A percentile compares a stretch with the other conserved stretches of the same genome.
phyloP scores from a whole-genome alignment of 1,140 invertebrate species.

The Lutraria rhynchaena region DNA sequence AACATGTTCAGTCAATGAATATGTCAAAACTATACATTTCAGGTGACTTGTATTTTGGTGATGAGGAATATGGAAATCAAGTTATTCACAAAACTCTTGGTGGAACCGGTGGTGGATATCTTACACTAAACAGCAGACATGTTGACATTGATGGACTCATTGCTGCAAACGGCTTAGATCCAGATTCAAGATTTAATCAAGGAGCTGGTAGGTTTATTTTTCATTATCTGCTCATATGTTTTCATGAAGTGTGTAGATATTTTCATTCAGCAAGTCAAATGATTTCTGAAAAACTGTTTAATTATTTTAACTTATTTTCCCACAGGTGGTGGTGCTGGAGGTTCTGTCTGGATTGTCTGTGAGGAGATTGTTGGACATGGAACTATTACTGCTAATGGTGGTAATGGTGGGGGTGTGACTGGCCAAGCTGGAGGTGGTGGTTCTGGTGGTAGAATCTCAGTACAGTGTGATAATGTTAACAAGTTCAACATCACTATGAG shows the following conservation, averaged over 20 bases:
- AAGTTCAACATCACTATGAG: conserved; percentile 72
- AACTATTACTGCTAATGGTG: conserved; percentile 67
- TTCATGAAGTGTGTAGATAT: too few relatives aligned
- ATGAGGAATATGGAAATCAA: conserved; percentile 64
- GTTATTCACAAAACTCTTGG: conserved; percentile 66
- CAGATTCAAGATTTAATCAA: conserved; percentile 58
- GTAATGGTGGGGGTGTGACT: conserved; percentile 54
- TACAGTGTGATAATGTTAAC: conserved; percentile 67
- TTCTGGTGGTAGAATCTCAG: conserved; percentile 71
- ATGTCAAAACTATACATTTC: too few relatives aligned
- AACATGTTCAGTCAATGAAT: too few relatives aligned
- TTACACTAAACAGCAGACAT: conserved; percentile 66
- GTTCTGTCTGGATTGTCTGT: conserved; percentile 75
- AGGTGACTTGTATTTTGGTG: conserved; percentile 70
- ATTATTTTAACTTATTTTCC: too few relatives aligned
- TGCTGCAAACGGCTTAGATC: conserved; percentile 63
- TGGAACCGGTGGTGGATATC: conserved; percentile 68
- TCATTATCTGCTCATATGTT: neutral
- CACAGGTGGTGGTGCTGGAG: conserved; percentile 75
- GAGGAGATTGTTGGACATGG: conserved; percentile 73
- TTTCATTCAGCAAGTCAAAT: too few relatives aligned
- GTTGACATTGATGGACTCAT: conserved; percentile 74
- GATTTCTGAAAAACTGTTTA: too few relatives aligned
- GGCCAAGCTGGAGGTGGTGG: conserved; percentile 70
- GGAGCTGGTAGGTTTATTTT: conserved; percentile 65